Evolutionary conservation across 1,140 invertebrate species (phyloP).

Genomic region (Heliconius nattereri): DNA sequence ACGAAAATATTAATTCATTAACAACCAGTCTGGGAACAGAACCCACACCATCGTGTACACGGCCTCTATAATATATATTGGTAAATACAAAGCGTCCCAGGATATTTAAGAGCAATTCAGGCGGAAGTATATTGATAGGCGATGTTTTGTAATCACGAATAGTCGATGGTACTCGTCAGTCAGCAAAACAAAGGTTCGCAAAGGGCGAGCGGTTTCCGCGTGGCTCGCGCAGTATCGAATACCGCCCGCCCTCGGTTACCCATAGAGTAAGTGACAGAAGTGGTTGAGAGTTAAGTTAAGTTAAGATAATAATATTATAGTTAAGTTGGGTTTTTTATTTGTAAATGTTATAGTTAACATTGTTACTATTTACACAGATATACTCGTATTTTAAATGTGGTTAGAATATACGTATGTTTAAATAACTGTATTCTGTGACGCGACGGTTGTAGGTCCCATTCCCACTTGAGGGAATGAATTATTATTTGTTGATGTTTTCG

Average conservation of each 20-base stretch:
- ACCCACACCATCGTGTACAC: too few species aligned
- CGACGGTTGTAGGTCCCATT: too few species aligned
- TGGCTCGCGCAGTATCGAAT: constrained; percentile 59
- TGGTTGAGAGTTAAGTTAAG: neutral
- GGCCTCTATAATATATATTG: neutral
- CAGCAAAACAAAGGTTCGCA: constrained; percentile 68
- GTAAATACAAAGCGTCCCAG: neutral
- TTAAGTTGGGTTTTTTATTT: neutral
- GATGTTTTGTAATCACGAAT: constrained; percentile 42
- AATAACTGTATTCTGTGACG: too few species aligned
- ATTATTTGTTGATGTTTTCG: too few species aligned
- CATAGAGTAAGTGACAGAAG: constrained; percentile 50
- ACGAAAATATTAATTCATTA: too few species aligned
- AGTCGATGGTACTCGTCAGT: constrained; percentile 42
- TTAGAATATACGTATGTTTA: too few species aligned
- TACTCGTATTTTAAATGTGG: too few species aligned
- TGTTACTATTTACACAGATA: too few species aligned
- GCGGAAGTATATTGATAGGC: constrained; percentile 18
- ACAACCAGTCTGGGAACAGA: too few species aligned
- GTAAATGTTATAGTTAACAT: neutral
- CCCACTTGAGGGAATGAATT: too few species aligned
- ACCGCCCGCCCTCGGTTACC: constrained; percentile 53
- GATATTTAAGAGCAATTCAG: constrained; percentile 16
- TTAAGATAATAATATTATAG: too few species aligned
- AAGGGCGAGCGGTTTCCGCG: constrained; percentile 68